Percentiles rank a stretch among this genome's conserved stretches.
phyloP scores from a whole-genome alignment of 2,888 invertebrate genomes.

The Lycophotia porphyrea region DNA sequence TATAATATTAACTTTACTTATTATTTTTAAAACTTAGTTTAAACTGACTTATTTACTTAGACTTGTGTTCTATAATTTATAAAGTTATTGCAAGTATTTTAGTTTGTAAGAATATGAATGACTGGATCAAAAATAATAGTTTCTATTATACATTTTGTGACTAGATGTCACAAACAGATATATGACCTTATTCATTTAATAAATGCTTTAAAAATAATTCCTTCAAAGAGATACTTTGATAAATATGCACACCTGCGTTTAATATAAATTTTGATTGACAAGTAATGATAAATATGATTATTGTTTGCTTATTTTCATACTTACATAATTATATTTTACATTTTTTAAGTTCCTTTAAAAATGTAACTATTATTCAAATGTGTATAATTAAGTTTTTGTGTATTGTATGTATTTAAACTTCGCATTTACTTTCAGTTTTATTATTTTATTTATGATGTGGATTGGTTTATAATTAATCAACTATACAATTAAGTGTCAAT shows the following conservation, averaged over 20 bases:
- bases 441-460: constrained; percentile 30
- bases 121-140: constrained; percentile 50
- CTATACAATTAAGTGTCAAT: constrained; percentile 47
- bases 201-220: constrained; percentile 39
- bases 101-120: constrained; percentile 54
- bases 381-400: constrained; percentile 19
- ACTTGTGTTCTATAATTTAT: constrained; percentile 31
- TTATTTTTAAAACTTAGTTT: constrained; percentile 44
- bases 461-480: constrained; percentile 41
- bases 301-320: constrained; percentile 20
- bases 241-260: constrained; percentile 31
- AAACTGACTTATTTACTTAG: constrained; percentile 24
- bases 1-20: constrained; percentile 71
- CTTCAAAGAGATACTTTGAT: constrained; percentile 23
- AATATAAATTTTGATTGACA: constrained; percentile 23
- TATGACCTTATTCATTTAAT: constrained; percentile 22
- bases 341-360: constrained; percentile 30
- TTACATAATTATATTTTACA: constrained; percentile 18
- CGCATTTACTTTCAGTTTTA: constrained; percentile 46
- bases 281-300: constrained; percentile 31
- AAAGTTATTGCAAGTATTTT: constrained; percentile 42
- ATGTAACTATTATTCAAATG: constrained; percentile 32
- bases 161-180: constrained; percentile 16
- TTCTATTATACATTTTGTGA: constrained; percentile 29
- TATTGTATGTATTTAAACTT: constrained; percentile 33